Percentiles rank a stretch among this genome's conserved stretches.
Conservation (phyloP, 2,113 vertebrate genomes). For the Anarhynchus alexandrinus region DNA sequence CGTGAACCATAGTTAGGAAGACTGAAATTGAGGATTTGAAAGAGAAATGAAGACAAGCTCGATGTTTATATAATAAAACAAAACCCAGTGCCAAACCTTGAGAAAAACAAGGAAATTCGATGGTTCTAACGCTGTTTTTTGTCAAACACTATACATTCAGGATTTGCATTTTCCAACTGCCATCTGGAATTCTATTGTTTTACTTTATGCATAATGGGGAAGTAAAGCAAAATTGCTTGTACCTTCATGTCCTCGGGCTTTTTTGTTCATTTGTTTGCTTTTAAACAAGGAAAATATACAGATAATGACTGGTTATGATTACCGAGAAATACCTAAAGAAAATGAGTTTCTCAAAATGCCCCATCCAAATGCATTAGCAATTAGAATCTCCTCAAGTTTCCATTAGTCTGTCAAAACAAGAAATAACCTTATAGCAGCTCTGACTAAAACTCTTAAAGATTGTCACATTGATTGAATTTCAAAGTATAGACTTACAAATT, state of each 20-base stretch:
- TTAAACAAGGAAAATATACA: not conserved
- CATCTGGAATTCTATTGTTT: not conserved
- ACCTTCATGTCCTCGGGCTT: not conserved
- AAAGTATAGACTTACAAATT: constrained; percentile 84
- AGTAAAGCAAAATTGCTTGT: not conserved
- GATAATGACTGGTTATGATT: not conserved
- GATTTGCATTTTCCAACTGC: not conserved
- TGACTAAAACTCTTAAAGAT: constrained; percentile 25
- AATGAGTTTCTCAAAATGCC: not conserved
- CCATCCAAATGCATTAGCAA: not conserved
- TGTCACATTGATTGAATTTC: constrained; percentile 34
- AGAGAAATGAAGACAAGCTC: not conserved
- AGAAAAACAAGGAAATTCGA: not conserved
- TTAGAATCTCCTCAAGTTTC: constrained; percentile 34
- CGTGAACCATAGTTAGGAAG: not conserved
- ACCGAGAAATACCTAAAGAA: constrained; percentile 2
- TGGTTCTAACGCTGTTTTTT: not conserved
- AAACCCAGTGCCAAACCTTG: not conserved
- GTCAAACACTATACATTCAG: not conserved
- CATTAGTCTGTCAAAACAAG: constrained; percentile 45
- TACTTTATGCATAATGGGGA: not conserved
- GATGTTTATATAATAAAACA: not conserved
- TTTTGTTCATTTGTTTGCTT: not conserved
- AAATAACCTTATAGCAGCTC: constrained; percentile 15
- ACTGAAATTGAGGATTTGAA: not conserved